Evolutionary conservation across 2,797 vertebrate genomes (phyloP), one percentile per base, ranked within the genome.

Genomic region (Lepus oiostolus): DNA sequence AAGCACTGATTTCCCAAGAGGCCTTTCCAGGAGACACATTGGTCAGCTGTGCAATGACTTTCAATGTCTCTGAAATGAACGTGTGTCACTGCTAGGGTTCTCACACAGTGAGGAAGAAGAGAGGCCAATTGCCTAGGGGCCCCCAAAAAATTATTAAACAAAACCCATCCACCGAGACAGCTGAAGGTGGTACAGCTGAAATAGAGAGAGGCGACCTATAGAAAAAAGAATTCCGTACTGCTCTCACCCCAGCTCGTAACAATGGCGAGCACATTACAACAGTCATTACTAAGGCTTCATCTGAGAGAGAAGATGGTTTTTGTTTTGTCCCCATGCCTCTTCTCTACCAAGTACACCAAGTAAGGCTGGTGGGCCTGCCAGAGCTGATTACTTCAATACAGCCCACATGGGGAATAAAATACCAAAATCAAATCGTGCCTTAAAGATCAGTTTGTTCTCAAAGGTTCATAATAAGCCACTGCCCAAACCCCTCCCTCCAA

Each of bases 1-100:
- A 91, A 86, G 68, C 50, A 88, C 92, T 54, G 67, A 85, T 84
- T 95, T 96, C 86, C 84, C 87, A 89, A 42, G 47, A 87, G 81
- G 81, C 7, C 63, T 79, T 93, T 84, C 67, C 42, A 84, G 68
- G 42, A 71, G 63, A 54, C 68, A 47, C 47, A 74, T 38, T 16
- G 63, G 85, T 92, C 91, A 93, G 65, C 72, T 88, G 28, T 72
- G 47, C 42, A 28, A 38, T 32, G 26, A 70, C 17, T 62, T 77
- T 28, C 60, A 83, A 94, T 30, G 67, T n/a, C 88, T 96, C 85
- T 87, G 72, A 94, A 96, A 93, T 32, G 38, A 84, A 67, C 35
- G 7, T 54, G 26, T 80, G 47, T 63, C 82, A 86, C 70, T 62
- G 54, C 50, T 87, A 17, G 1, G 3, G 63, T 65, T 62, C 71